Conservation (phyloP, 2,888 invertebrate genomes). For the Lithophane leautieri region DNA sequence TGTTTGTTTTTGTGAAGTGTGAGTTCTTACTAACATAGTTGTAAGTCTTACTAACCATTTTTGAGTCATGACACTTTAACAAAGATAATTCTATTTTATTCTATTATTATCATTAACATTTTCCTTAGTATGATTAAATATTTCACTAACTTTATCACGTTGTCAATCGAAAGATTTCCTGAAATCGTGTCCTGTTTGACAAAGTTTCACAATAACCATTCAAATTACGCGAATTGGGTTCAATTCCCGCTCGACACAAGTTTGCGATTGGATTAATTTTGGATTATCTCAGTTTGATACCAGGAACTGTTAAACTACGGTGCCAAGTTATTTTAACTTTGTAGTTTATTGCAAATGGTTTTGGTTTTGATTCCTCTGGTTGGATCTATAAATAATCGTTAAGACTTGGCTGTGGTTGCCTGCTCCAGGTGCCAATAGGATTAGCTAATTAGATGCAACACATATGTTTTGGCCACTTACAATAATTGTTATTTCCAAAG, state of each 20-base stretch:
- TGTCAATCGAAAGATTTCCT: conserved; percentile 27
- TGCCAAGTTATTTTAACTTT: conserved; percentile 63
- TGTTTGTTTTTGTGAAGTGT: no score
- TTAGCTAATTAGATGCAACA: conserved; percentile 53
- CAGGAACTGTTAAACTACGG: conserved; percentile 60
- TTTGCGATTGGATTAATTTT: conserved; percentile 73
- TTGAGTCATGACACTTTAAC: no score
- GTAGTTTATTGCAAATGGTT: conserved; percentile 61
- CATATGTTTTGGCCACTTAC: conserved; percentile 21
- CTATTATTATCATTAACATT: background rate
- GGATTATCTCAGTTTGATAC: conserved; percentile 71
- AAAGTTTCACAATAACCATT: conserved; percentile 66
- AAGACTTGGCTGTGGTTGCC: conserved; percentile 40
- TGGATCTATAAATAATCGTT: conserved; percentile 56
- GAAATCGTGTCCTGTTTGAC: conserved; percentile 45
- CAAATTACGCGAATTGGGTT: conserved; percentile 65
- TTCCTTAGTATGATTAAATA: conserved; percentile 11
- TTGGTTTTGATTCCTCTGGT: conserved; percentile 39
- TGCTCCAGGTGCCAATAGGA: conserved; percentile 50
- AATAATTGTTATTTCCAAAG: conserved; percentile 28
- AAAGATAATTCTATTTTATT: no score
- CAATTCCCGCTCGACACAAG: conserved; percentile 70
- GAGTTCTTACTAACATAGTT: no score
- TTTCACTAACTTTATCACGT: conserved; percentile 18
- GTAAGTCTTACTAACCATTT: no score